Base-by-base conservation (phyloP, 2,888 invertebrate species). In the Coenonympha arcania region DNA sequence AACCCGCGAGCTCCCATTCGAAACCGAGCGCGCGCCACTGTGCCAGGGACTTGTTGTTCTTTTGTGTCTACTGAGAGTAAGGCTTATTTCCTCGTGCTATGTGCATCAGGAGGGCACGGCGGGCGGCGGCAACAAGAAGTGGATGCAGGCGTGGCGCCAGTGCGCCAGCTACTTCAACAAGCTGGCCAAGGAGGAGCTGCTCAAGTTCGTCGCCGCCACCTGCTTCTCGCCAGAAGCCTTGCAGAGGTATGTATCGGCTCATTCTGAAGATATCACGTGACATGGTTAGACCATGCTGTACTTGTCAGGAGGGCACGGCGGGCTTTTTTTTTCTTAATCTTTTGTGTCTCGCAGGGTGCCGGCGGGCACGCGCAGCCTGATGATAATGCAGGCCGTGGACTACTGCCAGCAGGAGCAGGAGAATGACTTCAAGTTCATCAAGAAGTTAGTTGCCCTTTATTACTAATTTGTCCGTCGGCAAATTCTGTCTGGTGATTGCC, bases 111-210 rank as follows among this genome's bases (percentile, higher is more conserved):
- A 26, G 9, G 33, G 45, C 6, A 26, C 40, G 50, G 50, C 9
- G 19, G 47, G 6, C 68, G 76, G 72, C 72, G 43, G 58, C 48
- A 82, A 60, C 58, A 86, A 84, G 73, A 85, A 85, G 56, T 87
- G 87, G 87, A 87, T 87, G 85, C 87, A 87, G 67, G 86, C 84
- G 61, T 87, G 83, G 68, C 75, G 86, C 4, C 80, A 85, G 65
- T 87, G 86, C 65, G 74, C 75, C 19, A 79, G 85, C 62, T 87
- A 82, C 71, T 87, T 87, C 76, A 84, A 70, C 73, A 87, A 87
- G 66, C 72, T 87, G 42, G 58, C 69, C 47, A 76, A 78, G 48
- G 76, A 75, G 1, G 85, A 86, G 45, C 63, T 87, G 26, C 50
- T 77, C 50, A 63, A 67, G 41, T 83, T 87, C 57, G 66, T 84